Base-by-base conservation (phyloP, 2,797 vertebrate genomes). In the Gadopsis marmoratus region DNA sequence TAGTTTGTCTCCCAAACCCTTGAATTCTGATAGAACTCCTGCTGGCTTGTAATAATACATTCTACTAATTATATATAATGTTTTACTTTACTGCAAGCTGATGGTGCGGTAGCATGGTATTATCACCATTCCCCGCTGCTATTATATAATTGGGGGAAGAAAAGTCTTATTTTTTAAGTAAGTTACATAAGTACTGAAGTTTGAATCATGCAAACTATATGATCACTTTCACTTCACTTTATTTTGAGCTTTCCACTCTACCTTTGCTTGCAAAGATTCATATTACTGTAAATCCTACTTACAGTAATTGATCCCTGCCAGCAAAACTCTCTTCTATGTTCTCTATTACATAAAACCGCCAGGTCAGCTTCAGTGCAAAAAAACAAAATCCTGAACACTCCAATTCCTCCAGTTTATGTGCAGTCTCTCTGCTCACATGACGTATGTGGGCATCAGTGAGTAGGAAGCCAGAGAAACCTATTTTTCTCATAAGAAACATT, bases 21-120 rank as follows among this genome's bases (percentile, higher is more conserved):
- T 41, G 21, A 43, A 37, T 11, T 12, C 37, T 60, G 31, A 48
- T 55, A 48, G 39, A 61, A 48, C 23, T 54, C 23, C n/a, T 35
- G 35, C 41, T 23, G 33, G 19, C 58, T 50, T 39, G 39, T 47
- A 19, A 47, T 59, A 55, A 48, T 23, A 5, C 23, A 7, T 61
- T 62, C 53, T 16, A 10, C 26, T 66, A 53, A 51, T 71, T 58
- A 9, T 7, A 43, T 45, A 7, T 41, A 35, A 56, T 5, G 12
- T 50, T 70, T 78, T 48, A 10, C 54, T 51, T 74, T 26, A 37
- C 21, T 67, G 50, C 53, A 21, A 53, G 26, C 78, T 76, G 47
- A 60, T 26, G 33, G 17, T 37, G 41, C 17, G 39, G 60, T n/a
- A 39, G 33, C 31, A 13, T 26, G 19, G 35, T 12, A 16, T 47